Evolutionary conservation across 2,797 vertebrate species (phyloP), one percentile per base, ranked within the genome.

Genomic region (Spinibarbus caldwelli): DNA sequence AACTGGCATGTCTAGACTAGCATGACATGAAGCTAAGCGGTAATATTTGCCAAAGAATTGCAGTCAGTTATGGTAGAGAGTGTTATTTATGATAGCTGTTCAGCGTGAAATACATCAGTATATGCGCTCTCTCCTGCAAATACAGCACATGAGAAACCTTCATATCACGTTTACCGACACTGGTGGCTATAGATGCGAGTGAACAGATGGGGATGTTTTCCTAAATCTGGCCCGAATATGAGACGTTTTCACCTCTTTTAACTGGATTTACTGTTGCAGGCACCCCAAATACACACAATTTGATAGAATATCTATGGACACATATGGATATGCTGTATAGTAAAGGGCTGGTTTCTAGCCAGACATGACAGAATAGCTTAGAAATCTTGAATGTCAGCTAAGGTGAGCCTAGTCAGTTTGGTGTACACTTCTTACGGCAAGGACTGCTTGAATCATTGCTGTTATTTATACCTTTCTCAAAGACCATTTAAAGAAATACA

Each of bases 31-130:
- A 59, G 80, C 70, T 62, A 59, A 77, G 36, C 64, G 11, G 19
- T 47, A 26, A 70, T 54, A 59, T 70, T 41, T 70, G 36, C 70
- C 71, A 34, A 31, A 47, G 68, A 72, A 73, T 62, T 43, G 26
- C 64, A 57, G 31, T 67, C 59, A 76, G 73, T 78, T 54, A 52
- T 34, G 73, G n/a, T 78, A 41, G 59, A n/a, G n/a, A 68, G 62
- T 68, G 82, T 67, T 78, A 68, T 84, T 84, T 77, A 67, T 1
- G 62, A 77, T 77, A 84, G 73, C 72, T 77, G 34, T 78, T 84
- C 82, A 54, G 82, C 36, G 11, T 84, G 82, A 84, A 84, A 84
- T 77, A 68, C n/a, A 67, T 67, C 62, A n/a, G 45, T 67, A 66
- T 62, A 38, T 73, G 31, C 23, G 1, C 45, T 77, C 31, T 68